Evolutionary conservation across 2,888 invertebrate genomes (phyloP).

Genomic region (Catocala nupta): DNA sequence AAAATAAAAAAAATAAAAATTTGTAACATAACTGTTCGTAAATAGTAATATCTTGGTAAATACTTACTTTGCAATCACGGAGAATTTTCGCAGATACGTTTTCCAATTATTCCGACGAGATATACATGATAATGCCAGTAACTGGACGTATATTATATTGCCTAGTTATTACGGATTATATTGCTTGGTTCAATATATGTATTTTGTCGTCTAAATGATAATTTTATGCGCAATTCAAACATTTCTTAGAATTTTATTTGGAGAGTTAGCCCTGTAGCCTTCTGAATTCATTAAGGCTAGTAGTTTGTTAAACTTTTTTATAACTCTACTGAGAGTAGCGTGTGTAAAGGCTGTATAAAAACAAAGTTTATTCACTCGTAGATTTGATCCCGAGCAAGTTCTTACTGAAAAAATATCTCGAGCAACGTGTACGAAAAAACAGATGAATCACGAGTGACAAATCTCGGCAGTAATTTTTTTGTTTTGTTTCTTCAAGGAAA

Average conservation of each 20-base stretch:
- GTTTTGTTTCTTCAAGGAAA: too few relatives aligned
- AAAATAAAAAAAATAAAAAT: too few relatives aligned
- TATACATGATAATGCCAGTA: too few relatives aligned
- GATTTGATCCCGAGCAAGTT: constrained; percentile 36
- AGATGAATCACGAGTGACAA: constrained; percentile 46
- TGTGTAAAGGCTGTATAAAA: constrained; percentile 25
- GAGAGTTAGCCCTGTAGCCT: constrained; percentile 26
- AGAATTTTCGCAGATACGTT: too few relatives aligned
- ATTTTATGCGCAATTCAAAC: constrained; percentile 32
- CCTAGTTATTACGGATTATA: too few relatives aligned
- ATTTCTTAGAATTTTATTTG: constrained; percentile 20
- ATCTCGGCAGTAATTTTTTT: not conserved
- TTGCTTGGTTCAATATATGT: too few relatives aligned
- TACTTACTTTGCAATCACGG: too few relatives aligned
- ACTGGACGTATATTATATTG: too few relatives aligned
- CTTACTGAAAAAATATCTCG: constrained; percentile 22
- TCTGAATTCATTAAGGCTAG: constrained; percentile 21
- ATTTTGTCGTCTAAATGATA: not conserved
- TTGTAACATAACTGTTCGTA: too few relatives aligned
- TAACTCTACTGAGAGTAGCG: constrained; percentile 25
- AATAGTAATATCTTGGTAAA: too few relatives aligned
- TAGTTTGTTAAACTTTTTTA: constrained; percentile 20
- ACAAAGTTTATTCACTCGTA: constrained; percentile 20
- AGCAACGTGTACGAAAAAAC: constrained; percentile 20
- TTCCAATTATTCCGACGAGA: too few relatives aligned